Base-by-base conservation (phyloP, 1,140 invertebrate genomes). In the Leucophenga varia region DNA sequence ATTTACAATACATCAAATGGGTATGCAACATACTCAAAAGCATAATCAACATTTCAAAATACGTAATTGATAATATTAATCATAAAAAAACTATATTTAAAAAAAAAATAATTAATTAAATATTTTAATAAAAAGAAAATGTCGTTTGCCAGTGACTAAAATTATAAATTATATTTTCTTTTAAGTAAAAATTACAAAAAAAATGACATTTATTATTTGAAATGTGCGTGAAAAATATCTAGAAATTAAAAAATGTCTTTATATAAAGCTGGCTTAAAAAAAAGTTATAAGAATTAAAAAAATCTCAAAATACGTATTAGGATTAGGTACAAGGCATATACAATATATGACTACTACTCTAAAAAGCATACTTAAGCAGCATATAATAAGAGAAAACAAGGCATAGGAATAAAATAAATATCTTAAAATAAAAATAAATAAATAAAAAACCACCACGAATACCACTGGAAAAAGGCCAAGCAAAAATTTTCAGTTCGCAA, bases 41-140 rank as follows among this genome's bases (percentile, higher is more conserved):
- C 67, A 71, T 71, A 71, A 71, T 71, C 67, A 71, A 53, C 55
- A 70, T 64, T 67, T 67, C 51, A 67, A 47, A 70, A 63, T 57
- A 70, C 51, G 65, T 67, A 63, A 28, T 7, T 20, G 30, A 31
- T 9, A 43, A 70, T 63, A 61, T 57, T 59, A 69, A 59, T 68
- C 54, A 47, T 61, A 43, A 47, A 25, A 19, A 49, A 55, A 44
- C 41, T 30, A 47, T 39, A 43, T 16, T 45, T 43, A 57, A 38
- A 16, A 41, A 47, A 37, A 39, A 8, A 17, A 18, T 56, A 49
- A 38, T 14, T 32, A n/a, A n/a, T n/a, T n/a, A n/a, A n/a, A n/a
- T n/a, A n/a, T n/a, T n/a, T n/a, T n/a, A n/a, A n/a, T n/a, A 43
- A 25, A 54, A 49, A 49, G 47, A 22, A 54, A 48, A 49, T 48